These are phyloP conservation scores for Grallaria varia DNA, from an alignment of 2,113 vertebrate species.

Conservation along the genomic window DNA sequence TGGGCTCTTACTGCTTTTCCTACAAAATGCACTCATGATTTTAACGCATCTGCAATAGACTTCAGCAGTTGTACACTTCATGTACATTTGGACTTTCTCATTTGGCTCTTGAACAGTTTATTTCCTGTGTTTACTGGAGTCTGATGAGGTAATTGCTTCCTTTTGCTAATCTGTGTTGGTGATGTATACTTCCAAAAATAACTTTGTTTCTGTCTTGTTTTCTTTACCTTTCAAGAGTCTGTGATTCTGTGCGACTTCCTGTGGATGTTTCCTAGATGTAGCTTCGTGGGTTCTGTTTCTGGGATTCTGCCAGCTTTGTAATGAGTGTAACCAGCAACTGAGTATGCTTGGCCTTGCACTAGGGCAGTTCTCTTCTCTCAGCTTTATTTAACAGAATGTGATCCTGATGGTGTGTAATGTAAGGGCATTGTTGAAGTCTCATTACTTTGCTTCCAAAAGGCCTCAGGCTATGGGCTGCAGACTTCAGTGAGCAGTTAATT, in stretches of 20 bases:
- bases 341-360: not conserved
- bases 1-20: not conserved
- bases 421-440: not conserved
- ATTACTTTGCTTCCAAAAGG: not conserved
- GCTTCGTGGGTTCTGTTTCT: accelerated
- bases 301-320: not conserved
- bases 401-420: not conserved
- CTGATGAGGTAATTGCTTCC: not conserved
- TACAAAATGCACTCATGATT: not conserved
- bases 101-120: not conserved
- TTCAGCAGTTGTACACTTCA: not conserved
- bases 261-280: not conserved
- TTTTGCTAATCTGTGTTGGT: not conserved
- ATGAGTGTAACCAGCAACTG: not conserved
- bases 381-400: not conserved
- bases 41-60: not conserved
- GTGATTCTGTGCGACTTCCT: not conserved
- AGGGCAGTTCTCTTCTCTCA: not conserved
- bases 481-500: not conserved
- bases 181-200: not conserved
- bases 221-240: not conserved
- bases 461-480: not conserved
- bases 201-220: not conserved
- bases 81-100: not conserved
- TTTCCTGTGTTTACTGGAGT: not conserved